Evolutionary conservation across 2,113 vertebrate genomes (phyloP).

Genomic region (Neomonachus schauinslandi): DNA sequence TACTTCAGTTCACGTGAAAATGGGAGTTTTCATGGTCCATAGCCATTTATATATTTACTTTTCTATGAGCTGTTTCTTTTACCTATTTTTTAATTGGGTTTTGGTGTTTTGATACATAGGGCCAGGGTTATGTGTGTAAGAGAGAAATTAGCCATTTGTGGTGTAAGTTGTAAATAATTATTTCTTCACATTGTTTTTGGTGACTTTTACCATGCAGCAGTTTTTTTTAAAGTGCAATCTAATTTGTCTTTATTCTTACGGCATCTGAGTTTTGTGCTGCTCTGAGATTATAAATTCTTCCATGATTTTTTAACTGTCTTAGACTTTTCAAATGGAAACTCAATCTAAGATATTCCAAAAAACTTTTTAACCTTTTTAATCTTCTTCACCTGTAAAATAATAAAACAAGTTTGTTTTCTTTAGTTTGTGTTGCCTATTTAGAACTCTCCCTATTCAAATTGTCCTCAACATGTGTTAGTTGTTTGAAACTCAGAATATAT

Average conservation of each 20-base stretch:
- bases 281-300: slow-evolving; percentile 1
- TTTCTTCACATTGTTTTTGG: neutral
- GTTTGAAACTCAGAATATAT: neutral
- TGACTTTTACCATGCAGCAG: neutral
- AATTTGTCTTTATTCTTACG: neutral
- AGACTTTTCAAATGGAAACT: slow-evolving; percentile 15
- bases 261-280: neutral
- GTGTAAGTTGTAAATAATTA: neutral
- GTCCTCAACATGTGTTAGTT: neutral
- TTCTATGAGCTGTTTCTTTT: slow-evolving; percentile 11
- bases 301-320: neutral
- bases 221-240: neutral
- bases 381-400: neutral
- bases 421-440: slow-evolving; percentile 1
- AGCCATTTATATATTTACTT: neutral
- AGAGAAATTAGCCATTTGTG: neutral
- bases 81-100: neutral
- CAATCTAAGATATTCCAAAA: neutral
- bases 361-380: neutral
- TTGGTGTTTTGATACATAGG: slow-evolving; percentile 16
- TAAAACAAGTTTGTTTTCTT: neutral
- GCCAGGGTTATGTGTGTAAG: neutral
- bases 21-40: neutral
- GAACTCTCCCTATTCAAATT: neutral
- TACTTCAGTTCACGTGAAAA: neutral